Evolutionary conservation across 2,888 invertebrate genomes (phyloP).

Genomic region (Nebria brevicollis): DNA sequence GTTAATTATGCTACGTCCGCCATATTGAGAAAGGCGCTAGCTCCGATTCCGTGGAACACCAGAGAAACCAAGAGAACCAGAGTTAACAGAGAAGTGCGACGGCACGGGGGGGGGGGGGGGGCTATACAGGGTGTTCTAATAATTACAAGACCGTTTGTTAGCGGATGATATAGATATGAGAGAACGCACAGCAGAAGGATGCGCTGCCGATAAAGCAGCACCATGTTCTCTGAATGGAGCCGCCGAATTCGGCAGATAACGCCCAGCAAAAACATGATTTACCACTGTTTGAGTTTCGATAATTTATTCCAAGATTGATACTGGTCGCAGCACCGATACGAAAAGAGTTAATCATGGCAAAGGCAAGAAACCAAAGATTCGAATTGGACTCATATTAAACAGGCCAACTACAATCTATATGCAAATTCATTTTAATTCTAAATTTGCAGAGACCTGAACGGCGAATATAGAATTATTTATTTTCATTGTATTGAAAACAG

Average conservation of each 20-base stretch:
- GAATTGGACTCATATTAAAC: not conserved
- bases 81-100: not conserved
- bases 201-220: constrained; percentile 28
- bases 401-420: not conserved
- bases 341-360: constrained; percentile 17
- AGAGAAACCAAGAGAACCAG: constrained; percentile 2
- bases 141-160: constrained; percentile 30
- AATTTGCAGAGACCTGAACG: not conserved
- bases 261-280: constrained; percentile 39
- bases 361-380: not conserved
- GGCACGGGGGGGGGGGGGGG: not conserved
- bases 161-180: constrained; percentile 35
- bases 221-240: not conserved
- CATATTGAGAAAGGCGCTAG: constrained; percentile 44
- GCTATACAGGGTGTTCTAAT: constrained; percentile 25
- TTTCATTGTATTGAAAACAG: too few relatives aligned
- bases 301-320: constrained; percentile 28
- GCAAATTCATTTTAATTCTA: not conserved
- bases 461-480: too few relatives aligned
- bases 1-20: constrained; percentile 58
- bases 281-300: constrained; percentile 26
- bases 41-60: not conserved
- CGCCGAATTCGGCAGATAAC: constrained; percentile 36
- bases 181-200: constrained; percentile 37
- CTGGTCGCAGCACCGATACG: not conserved